Evolutionary conservation across 2,888 invertebrate species (phyloP).

Genomic region (Drosophila prolongata): DNA sequence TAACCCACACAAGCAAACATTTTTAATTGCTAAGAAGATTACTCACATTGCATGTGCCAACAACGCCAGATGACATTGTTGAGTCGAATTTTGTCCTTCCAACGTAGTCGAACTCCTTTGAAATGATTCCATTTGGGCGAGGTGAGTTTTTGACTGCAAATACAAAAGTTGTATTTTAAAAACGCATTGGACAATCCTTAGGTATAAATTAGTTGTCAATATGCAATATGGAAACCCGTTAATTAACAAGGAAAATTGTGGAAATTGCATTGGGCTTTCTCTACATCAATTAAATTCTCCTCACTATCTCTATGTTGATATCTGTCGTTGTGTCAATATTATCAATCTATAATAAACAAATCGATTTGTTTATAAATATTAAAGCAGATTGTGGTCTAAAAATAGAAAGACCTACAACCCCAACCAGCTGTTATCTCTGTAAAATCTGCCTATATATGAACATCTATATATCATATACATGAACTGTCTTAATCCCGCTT

Average conservation of each 20-base stretch:
- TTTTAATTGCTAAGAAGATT: conserved; percentile 2
- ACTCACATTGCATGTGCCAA: conserved; percentile 99
- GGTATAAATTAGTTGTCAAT: background rate
- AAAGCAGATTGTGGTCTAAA: conserved; percentile 30
- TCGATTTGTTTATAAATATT: conserved; percentile 39
- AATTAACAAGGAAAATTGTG: too few species aligned
- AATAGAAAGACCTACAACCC: conserved; percentile 34
- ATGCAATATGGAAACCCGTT: background rate
- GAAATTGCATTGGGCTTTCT: too few species aligned
- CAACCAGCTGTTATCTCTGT: conserved; percentile 17
- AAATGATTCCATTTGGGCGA: conserved; percentile 99
- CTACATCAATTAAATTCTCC: background rate
- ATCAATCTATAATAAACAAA: conserved; percentile 22
- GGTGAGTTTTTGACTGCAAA: conserved; percentile 96
- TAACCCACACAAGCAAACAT: too few species aligned
- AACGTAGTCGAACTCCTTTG: conserved; percentile 97
- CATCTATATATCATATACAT: background rate
- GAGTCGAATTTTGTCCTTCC: conserved; percentile 99
- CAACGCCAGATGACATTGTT: conserved; percentile 99
- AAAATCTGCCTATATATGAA: conserved; percentile 25
- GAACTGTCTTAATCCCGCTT: background rate
- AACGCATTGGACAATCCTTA: too few species aligned
- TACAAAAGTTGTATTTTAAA: background rate
- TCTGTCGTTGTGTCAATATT: background rate
- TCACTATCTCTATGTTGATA: conserved; percentile 1